Percentiles rank a stretch among this genome's conserved stretches.
Evolutionary conservation across 2,113 vertebrate genomes (phyloP).

Genomic region (Apeltes quadracus): DNA sequence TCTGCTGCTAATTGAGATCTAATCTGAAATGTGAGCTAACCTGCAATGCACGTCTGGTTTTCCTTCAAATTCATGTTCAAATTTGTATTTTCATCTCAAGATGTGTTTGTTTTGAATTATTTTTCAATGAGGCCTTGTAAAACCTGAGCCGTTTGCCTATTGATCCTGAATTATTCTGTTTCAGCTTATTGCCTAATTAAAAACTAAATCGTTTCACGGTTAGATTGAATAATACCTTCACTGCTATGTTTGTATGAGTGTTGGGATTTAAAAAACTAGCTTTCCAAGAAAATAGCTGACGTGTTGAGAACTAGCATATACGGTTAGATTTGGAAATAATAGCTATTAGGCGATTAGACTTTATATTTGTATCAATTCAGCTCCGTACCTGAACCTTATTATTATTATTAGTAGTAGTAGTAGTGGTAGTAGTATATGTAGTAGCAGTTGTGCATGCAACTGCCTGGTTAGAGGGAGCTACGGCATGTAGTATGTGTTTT

Average conservation of each 20-base stretch:
- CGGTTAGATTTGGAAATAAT: too few species aligned
- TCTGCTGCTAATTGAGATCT: background rate
- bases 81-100: too few species aligned
- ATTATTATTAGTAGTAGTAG: too few species aligned
- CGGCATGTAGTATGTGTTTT: constrained; percentile 44
- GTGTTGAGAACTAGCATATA: too few species aligned
- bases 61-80: background rate
- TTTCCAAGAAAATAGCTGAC: background rate
- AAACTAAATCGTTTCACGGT: background rate
- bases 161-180: background rate
- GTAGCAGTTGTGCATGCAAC: too few species aligned
- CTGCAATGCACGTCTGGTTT: background rate
- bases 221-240: background rate
- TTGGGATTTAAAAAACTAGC: background rate
- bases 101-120: background rate
- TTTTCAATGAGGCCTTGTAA: background rate
- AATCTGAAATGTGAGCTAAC: background rate
- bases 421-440: too few species aligned
- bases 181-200: background rate
- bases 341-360: too few species aligned
- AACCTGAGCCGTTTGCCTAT: background rate
- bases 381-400: too few species aligned
- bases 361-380: background rate
- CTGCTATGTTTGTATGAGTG: background rate
- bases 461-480: constrained; percentile 24